Evolutionary conservation across 2,888 invertebrate genomes (phyloP).

Genomic region (Lithophane leautieri): DNA sequence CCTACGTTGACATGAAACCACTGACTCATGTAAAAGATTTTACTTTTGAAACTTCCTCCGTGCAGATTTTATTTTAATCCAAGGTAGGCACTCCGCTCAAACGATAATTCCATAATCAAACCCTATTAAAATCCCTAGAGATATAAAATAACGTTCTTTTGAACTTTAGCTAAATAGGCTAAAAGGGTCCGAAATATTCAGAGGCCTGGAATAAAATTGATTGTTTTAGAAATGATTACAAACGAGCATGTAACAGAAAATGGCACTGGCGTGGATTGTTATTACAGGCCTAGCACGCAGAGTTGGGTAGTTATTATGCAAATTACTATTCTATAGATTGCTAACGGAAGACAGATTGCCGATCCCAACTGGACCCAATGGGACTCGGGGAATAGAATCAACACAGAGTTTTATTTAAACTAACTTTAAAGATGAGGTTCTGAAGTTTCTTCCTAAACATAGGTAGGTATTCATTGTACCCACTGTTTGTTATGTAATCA

Average conservation of each 20-base stretch:
- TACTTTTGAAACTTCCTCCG: not conserved
- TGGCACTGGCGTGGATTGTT: slow-evolving; percentile 35
- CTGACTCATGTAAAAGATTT: not conserved
- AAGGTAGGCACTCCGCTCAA: not conserved
- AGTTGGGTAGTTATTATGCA: slow-evolving; percentile 52
- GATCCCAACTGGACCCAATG: not conserved
- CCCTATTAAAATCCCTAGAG: slow-evolving; percentile 17
- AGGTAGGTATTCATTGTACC: not conserved
- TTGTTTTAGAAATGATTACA: slow-evolving; percentile 40
- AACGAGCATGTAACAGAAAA: slow-evolving; percentile 40
- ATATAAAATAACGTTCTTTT: slow-evolving; percentile 26
- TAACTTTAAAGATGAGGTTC: not conserved
- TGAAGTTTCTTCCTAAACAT: not conserved
- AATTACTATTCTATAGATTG: slow-evolving; percentile 42
- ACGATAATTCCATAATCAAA: slow-evolving; percentile 18
- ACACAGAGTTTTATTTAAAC: slow-evolving; percentile 1
- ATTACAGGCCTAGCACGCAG: slow-evolving; percentile 13
- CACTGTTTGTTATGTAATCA: not conserved
- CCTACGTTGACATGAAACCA: no score
- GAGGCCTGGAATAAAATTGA: slow-evolving; percentile 29
- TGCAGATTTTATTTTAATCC: slow-evolving; percentile 13
- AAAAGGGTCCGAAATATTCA: slow-evolving; percentile 24
- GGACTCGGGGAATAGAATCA: slow-evolving; percentile 5
- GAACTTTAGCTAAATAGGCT: slow-evolving; percentile 35
- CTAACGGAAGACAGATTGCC: slow-evolving; percentile 29